A percentile compares a stretch with the other conserved stretches of the same genome.
These are phyloP conservation scores for Pasiphila rectangulata DNA, from an alignment of 2,888 invertebrate genomes.

Conservation along the genomic window DNA sequence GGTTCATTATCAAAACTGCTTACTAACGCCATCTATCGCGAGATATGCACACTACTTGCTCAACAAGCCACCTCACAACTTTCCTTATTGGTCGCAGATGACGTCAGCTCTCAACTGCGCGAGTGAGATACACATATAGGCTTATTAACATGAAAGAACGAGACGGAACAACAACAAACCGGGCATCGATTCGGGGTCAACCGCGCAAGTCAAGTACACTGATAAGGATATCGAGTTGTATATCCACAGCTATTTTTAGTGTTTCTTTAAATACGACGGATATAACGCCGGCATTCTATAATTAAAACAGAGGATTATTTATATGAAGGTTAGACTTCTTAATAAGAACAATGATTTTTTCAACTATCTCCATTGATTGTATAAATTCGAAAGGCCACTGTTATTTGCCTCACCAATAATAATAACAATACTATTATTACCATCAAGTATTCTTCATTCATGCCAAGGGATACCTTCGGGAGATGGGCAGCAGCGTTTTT, in stretches of 20 bases:
- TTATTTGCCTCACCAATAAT: no score
- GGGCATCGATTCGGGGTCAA: conserved; percentile 74
- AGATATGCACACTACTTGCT: conserved; percentile 44
- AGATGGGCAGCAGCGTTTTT: no score
- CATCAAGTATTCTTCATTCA: no score
- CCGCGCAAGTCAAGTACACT: conserved; percentile 70
- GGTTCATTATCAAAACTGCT: no score
- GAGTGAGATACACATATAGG: conserved; percentile 39
- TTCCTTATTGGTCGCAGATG: conserved; percentile 48
- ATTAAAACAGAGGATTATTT: no score
- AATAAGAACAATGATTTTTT: no score
- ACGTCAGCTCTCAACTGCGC: conserved; percentile 48
- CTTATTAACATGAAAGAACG: conserved; percentile 37
- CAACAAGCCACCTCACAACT: conserved; percentile 28
- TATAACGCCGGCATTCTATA: no score
- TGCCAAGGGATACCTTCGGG: no score
- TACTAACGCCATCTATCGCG: conserved; percentile 62
- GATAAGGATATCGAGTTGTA: conserved; percentile 52
- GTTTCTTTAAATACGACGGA: neutral
- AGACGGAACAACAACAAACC: conserved; percentile 70
- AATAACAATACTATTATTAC: no score
- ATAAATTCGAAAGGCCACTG: no score
- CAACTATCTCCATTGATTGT: no score
- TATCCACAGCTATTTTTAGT: conserved; percentile 1
- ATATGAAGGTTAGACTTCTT: no score